phyloP scores from a whole-genome alignment of 1,140 invertebrate genomes.

The Steinernema feltiae region DNA sequence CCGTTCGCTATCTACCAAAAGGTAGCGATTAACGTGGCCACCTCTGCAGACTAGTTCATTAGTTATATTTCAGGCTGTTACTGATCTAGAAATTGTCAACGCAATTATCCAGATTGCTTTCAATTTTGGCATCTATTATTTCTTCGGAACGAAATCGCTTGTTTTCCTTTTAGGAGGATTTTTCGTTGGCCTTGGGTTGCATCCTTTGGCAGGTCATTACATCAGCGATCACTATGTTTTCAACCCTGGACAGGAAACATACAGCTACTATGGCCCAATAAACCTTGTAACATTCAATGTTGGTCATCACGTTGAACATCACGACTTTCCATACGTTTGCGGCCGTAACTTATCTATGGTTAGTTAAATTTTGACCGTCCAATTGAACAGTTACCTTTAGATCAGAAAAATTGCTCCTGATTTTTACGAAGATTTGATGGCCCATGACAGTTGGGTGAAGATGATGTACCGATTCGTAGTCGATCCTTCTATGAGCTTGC shows the following conservation, averaged over 20 bases:
- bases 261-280: slow-evolving; percentile 91
- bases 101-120: slow-evolving; percentile 72
- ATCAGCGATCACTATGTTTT: slow-evolving; percentile 99
- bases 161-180: slow-evolving; percentile 73
- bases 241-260: slow-evolving; percentile 73
- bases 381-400: slow-evolving; percentile 60
- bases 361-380: slow-evolving; percentile 18
- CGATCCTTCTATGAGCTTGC: slow-evolving; percentile 91
- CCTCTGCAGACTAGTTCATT: slow-evolving; percentile 17
- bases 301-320: slow-evolving; percentile 66
- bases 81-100: slow-evolving; percentile 76
- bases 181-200: slow-evolving; percentile 85
- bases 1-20: slow-evolving; percentile 87
- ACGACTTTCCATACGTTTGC: slow-evolving; percentile 61
- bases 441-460: slow-evolving; percentile 83
- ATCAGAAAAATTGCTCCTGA: slow-evolving; percentile 86
- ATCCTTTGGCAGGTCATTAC: slow-evolving; percentile 96
- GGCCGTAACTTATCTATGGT: slow-evolving; percentile 68
- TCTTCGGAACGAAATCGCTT: slow-evolving; percentile 72
- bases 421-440: slow-evolving; percentile 88
- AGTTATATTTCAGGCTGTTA: slow-evolving; percentile 63
- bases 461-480: slow-evolving; percentile 92
- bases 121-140: slow-evolving; percentile 45
- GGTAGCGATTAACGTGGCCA: slow-evolving; percentile 26
- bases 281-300: slow-evolving; percentile 97